Conservation (phyloP, 2,113 vertebrate species). For the Rhadina sibilatrix region DNA sequence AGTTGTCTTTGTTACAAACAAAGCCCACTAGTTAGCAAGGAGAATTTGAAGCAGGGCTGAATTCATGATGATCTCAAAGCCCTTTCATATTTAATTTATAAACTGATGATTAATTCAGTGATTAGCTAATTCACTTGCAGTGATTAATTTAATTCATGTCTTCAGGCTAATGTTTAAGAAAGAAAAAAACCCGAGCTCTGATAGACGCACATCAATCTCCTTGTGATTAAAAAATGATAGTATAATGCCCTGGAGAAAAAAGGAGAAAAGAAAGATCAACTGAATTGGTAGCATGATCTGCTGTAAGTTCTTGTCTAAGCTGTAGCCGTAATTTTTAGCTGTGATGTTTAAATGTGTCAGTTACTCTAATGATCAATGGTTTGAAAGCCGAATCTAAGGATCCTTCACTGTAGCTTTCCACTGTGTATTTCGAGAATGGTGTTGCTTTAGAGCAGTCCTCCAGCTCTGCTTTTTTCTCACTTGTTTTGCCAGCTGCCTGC, state of each 20-base stretch:
- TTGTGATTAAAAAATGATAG: slow-evolving; percentile 30
- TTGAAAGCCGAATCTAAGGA: slow-evolving; percentile 77
- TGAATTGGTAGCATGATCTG: neutral
- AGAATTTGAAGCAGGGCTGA: neutral
- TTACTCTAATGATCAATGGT: slow-evolving; percentile 77
- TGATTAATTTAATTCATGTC: slow-evolving; percentile 52
- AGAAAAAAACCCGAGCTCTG: neutral
- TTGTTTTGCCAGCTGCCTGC: neutral
- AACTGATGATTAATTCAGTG: slow-evolving; percentile 49
- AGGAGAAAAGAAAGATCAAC: slow-evolving; percentile 22
- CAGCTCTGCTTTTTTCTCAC: neutral
- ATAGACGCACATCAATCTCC: slow-evolving; percentile 18
- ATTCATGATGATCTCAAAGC: neutral
- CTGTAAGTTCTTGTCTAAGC: neutral
- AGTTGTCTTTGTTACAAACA: slow-evolving; percentile 36
- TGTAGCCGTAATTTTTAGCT: slow-evolving; percentile 47
- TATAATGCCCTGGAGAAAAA: slow-evolving; percentile 43
- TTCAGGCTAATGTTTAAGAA: slow-evolving; percentile 43
- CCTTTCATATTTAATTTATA: slow-evolving; percentile 57
- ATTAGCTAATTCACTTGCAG: slow-evolving; percentile 38
- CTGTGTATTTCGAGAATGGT: slow-evolving; percentile 80
- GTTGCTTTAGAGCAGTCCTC: neutral
- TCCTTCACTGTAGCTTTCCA: slow-evolving; percentile 83
- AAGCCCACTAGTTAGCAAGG: neutral
- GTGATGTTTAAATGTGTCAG: slow-evolving; percentile 77